Evolutionary conservation across 2,113 vertebrate genomes (phyloP), one percentile per base, ranked within the genome.

Genomic region (Grammomys surdaster): DNA sequence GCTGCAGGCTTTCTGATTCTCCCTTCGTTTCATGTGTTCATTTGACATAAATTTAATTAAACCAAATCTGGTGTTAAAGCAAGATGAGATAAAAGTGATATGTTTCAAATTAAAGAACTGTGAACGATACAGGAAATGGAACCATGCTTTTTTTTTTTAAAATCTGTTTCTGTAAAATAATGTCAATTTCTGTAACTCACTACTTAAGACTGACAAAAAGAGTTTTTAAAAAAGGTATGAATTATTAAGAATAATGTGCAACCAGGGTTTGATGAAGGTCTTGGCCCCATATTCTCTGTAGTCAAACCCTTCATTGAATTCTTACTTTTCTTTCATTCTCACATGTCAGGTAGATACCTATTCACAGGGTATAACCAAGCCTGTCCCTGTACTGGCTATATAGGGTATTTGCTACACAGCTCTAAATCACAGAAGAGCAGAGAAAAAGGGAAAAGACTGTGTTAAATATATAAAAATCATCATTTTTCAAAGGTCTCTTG

Each of bases 21-120:
- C 96, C 94, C 97, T 98, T 98, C 98, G 84, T 99, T 99, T 99
- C 98, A 98, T 98, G 98, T 98, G 98, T 98, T 98, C 99, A 98
- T 99, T 99, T 99, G 98, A 99, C 98, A 99, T 98, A 99, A 99
- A 98, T 99, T 99, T 99, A 99, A 99, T 99, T 99, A 99, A 99
- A 98, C 97, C 98, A 99, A 99, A 99, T 99, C 98, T 99, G 97
- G 97, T 98, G 98, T 98, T 98, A 99, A 99, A 98, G 98, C 97
- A 98, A 98, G 97, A 98, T 78, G 95, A 99, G 98, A 99, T 99
- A 98, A 99, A 99, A 99, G 98, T 98, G 98, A 98, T 99, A 98
- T 98, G 98, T 98, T 96, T 24, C 98, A 99, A 99, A 99, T 99
- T 99, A 99, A 98, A 99, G 98, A 98, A 98, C 98, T 97, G 98